A percentile compares a stretch with the other conserved stretches of the same genome.
These are phyloP conservation scores for Dasysyrphus albostriatus DNA, from an alignment of 2,888 invertebrate species.

Conservation along the genomic window DNA sequence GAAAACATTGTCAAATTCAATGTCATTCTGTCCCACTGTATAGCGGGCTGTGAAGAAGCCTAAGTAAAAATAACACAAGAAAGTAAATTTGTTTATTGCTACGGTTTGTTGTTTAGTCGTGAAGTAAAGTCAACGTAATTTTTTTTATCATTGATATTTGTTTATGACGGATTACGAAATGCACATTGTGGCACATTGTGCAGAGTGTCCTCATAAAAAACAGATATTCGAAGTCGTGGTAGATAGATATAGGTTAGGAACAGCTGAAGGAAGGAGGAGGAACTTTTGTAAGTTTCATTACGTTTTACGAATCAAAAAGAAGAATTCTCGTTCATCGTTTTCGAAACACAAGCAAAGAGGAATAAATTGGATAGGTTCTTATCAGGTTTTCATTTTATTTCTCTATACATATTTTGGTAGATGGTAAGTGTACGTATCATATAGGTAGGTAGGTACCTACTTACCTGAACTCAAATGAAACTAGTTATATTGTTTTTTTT, in stretches of 20 bases:
- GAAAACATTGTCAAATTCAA: background rate
- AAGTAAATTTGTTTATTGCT: conserved; percentile 63
- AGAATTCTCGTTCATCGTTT: conserved; percentile 10
- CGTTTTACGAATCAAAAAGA: conserved; percentile 5
- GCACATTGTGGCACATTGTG: too few relatives aligned
- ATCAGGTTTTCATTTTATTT: conserved; percentile 50
- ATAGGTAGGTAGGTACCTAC: background rate
- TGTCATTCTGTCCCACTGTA: background rate
- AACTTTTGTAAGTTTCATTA: conserved; percentile 38
- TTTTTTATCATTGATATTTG: conserved; percentile 32
- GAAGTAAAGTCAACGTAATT: conserved; percentile 27
- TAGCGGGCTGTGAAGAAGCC: conserved; percentile 22
- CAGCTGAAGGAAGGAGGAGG: background rate
- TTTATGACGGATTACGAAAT: conserved; percentile 46
- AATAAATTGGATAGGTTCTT: conserved; percentile 59
- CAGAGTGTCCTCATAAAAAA: conserved; percentile 20
- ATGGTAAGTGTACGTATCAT: too few relatives aligned
- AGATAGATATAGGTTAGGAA: background rate
- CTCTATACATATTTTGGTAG: background rate
- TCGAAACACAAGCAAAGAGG: conserved; percentile 18
- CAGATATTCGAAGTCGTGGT: background rate
- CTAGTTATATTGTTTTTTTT: conserved; percentile 33
- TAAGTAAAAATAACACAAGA: conserved; percentile 38
- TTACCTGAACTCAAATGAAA: conserved; percentile 20
- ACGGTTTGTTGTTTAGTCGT: conserved; percentile 42